Conservation (phyloP, 1,140 invertebrate genomes). For the Eubasilissa regina region DNA sequence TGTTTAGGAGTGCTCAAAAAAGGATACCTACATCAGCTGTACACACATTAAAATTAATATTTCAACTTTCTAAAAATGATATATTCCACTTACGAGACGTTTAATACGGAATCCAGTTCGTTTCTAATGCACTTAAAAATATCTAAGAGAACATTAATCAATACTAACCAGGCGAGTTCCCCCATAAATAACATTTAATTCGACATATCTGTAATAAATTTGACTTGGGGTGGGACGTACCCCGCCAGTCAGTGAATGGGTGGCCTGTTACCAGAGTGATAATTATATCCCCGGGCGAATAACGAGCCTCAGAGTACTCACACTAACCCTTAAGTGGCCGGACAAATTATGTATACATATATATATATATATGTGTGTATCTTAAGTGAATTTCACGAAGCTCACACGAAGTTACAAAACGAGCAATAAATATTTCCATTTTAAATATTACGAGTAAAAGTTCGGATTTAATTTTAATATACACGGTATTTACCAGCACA, state of each 20-base stretch:
- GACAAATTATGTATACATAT: slow-evolving; percentile 6
- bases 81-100: neutral
- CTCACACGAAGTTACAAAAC: too few relatives aligned
- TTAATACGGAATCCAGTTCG: neutral
- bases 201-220: slow-evolving; percentile 60
- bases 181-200: slow-evolving; percentile 59
- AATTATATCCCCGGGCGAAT: slow-evolving; percentile 54
- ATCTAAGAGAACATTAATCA: slow-evolving; percentile 47
- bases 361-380: too few relatives aligned
- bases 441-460: too few relatives aligned
- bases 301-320: slow-evolving; percentile 13
- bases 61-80: too few relatives aligned
- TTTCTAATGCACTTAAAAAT: slow-evolving; percentile 43
- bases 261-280: slow-evolving; percentile 35
- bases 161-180: slow-evolving; percentile 31
- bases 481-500: too few relatives aligned
- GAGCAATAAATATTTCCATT: too few relatives aligned
- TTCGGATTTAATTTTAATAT: too few relatives aligned
- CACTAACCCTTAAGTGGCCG: slow-evolving; percentile 4
- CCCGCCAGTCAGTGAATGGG: slow-evolving; percentile 16
- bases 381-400: too few relatives aligned
- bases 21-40: too few relatives aligned
- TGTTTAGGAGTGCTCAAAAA: too few relatives aligned
- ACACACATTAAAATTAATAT: too few relatives aligned
- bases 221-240: slow-evolving; percentile 52